A percentile compares a stretch with the other conserved stretches of the same genome.
These are phyloP conservation scores for Apotomis turbidana DNA, from an alignment of 2,888 invertebrate species.

Conservation along the genomic window DNA sequence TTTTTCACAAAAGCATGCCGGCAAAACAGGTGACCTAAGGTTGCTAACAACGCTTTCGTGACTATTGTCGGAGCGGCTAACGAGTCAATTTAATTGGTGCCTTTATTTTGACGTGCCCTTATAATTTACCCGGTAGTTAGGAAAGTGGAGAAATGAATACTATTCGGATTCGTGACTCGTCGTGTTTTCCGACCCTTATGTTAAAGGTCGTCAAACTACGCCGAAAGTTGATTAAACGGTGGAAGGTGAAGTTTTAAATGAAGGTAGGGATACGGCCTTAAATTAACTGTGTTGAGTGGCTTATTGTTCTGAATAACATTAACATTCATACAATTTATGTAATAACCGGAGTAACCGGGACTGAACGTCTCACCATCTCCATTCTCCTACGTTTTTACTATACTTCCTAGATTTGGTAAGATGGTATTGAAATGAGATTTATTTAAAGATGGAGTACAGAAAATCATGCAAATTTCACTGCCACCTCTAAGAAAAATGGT, in stretches of 20 bases:
- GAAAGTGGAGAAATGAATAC: constrained; percentile 61
- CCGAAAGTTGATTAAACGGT: constrained; percentile 39
- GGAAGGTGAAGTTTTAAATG: constrained; percentile 39
- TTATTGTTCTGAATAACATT: constrained; percentile 15
- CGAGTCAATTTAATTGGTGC: constrained; percentile 64
- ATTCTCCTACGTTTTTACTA: too few species aligned
- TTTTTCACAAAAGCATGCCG: constrained; percentile 16
- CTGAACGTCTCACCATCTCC: too few species aligned
- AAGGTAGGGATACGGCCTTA: constrained; percentile 34
- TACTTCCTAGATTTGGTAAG: too few species aligned
- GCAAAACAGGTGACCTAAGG: constrained; percentile 32
- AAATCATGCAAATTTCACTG: too few species aligned
- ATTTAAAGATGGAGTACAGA: too few species aligned
- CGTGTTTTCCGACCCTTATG: constrained; percentile 40
- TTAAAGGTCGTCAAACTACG: constrained; percentile 41
- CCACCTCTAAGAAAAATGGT: too few species aligned
- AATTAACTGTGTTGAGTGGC: constrained; percentile 20
- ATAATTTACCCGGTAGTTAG: constrained; percentile 62
- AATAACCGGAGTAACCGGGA: too few species aligned
- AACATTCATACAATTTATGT: too few species aligned
- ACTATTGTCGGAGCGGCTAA: constrained; percentile 51
- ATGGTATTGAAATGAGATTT: too few species aligned
- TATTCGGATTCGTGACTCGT: constrained; percentile 50
- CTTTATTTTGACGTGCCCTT: constrained; percentile 61
- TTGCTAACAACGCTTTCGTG: constrained; percentile 52